These are phyloP conservation scores for Papilio dardanus DNA, from an alignment of 1,140 invertebrate species.

Conservation along the genomic window DNA sequence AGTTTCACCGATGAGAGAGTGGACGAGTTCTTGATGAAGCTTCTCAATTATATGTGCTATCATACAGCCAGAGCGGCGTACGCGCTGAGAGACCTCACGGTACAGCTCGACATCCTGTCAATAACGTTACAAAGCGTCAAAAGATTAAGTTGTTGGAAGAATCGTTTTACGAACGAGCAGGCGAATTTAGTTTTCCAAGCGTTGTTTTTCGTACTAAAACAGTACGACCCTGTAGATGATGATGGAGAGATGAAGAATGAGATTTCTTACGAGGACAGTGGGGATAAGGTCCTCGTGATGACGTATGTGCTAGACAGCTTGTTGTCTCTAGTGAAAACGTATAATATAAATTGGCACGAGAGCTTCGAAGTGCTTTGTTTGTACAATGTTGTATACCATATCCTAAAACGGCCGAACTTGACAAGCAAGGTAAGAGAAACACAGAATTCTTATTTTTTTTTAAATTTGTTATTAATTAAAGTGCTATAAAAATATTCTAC, in stretches of 20 bases:
- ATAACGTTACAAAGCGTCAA: slow-evolving; percentile 86
- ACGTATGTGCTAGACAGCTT: slow-evolving; percentile 84
- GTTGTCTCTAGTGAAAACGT: slow-evolving; percentile 85
- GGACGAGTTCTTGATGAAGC: slow-evolving; percentile 85
- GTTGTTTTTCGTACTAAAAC: slow-evolving; percentile 86
- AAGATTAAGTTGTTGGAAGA: slow-evolving; percentile 81
- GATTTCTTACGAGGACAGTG: slow-evolving; percentile 50
- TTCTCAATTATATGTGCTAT: slow-evolving; percentile 85
- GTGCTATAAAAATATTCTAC: not conserved
- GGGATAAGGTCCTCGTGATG: slow-evolving; percentile 68
- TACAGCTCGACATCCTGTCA: slow-evolving; percentile 80
- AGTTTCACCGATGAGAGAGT: slow-evolving; percentile 78
- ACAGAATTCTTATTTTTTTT: not conserved
- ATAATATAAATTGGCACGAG: slow-evolving; percentile 89
- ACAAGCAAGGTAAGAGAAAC: slow-evolving; percentile 77
- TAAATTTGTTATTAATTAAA: not conserved
- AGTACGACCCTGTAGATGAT: slow-evolving; percentile 76
- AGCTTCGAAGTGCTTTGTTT: slow-evolving; percentile 87
- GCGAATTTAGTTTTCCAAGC: slow-evolving; percentile 88
- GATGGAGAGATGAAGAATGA: slow-evolving; percentile 48
- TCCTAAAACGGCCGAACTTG: slow-evolving; percentile 82
- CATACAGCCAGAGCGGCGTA: slow-evolving; percentile 85
- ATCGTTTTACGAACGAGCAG: slow-evolving; percentile 83
- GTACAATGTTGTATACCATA: slow-evolving; percentile 80
- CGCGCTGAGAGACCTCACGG: slow-evolving; percentile 81